Evolutionary conservation across 2,113 vertebrate genomes (phyloP), one percentile per base, ranked within the genome.

Genomic region (Tyrannus savana): DNA sequence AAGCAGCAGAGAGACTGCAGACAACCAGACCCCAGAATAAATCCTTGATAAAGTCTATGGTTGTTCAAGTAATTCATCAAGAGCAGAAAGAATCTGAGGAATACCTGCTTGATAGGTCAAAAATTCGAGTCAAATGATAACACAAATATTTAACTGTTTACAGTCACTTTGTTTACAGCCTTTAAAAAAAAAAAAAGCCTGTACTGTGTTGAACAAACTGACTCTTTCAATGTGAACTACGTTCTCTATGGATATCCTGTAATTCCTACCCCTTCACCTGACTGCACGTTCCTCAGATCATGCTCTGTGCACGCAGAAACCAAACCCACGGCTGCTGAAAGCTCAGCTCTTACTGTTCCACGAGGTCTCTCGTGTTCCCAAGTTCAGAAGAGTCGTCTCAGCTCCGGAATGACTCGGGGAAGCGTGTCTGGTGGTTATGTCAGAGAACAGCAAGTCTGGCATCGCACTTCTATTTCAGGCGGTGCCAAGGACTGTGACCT

Each of bases 381-480:
- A 91, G 68, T 10, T 52, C 8, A 27, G 63, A 89, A 87, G 6
- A 88, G 60, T 28, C 87, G 73, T 55, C 86, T n/a, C 11, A 0
- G 89, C 80, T 84, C 59, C 30, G 49, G 59, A 78, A 89, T 25
- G 80, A 28, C 68, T 28, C 37, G 83, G 78, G 7, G 41, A 68
- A 93, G 78, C 13, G 0, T 50, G 71, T 25, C 89, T 88, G 85
- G 27, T 62, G 72, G 67, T 84, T 89, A n/a, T 77, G 91, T 66
- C 94, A 89, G 69, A 84, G 84, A 78, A 58, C 86, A 89, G 64
- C 66, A n/a, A 62, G 78, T 21, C 94, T 86, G 93, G 67, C 88
- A 90, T 46, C 4, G 1, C 39, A 28, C 64, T 73, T 73, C 81
- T 87, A 83, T 85, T 87, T 82, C 67, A 31, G 80, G 67, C 19